A percentile compares a stretch with the other conserved stretches of the same genome.
Evolutionary conservation across 1,140 invertebrate genomes (phyloP).

Genomic region (Eupristina koningsbergeri): DNA sequence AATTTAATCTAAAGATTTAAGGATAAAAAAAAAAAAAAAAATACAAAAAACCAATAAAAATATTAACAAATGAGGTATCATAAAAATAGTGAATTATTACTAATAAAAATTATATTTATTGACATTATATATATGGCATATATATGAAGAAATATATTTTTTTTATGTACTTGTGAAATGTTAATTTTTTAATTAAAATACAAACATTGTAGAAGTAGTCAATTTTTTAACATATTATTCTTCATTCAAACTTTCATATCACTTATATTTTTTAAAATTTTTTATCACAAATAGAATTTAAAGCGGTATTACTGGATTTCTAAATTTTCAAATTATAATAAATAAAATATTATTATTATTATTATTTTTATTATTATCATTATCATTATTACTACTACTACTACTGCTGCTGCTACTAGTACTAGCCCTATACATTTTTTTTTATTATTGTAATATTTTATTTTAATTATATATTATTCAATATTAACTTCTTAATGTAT

Average conservation of each 20-base stretch:
- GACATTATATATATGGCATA: neutral
- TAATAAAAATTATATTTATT: neutral
- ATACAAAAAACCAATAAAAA: too few species aligned
- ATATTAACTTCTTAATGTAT: too few species aligned
- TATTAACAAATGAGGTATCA: too few species aligned
- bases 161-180: neutral
- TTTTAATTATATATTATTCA: too few species aligned
- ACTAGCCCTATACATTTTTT: too few species aligned
- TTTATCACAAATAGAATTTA: neutral
- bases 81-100: too few species aligned
- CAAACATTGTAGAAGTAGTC: conserved; percentile 40
- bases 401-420: too few species aligned
- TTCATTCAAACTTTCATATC: neutral
- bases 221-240: conserved; percentile 26
- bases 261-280: neutral
- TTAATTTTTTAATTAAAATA: conserved; percentile 32
- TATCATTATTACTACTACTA: too few species aligned
- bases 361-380: neutral
- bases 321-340: too few species aligned
- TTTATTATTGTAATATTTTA: too few species aligned
- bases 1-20: neutral
- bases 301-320: neutral
- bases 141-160: neutral
- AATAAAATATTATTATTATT: neutral
- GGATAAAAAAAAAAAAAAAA: too few species aligned